Conservation (phyloP, 2,797 vertebrate genomes). For the Scyliorhinus canicula region DNA sequence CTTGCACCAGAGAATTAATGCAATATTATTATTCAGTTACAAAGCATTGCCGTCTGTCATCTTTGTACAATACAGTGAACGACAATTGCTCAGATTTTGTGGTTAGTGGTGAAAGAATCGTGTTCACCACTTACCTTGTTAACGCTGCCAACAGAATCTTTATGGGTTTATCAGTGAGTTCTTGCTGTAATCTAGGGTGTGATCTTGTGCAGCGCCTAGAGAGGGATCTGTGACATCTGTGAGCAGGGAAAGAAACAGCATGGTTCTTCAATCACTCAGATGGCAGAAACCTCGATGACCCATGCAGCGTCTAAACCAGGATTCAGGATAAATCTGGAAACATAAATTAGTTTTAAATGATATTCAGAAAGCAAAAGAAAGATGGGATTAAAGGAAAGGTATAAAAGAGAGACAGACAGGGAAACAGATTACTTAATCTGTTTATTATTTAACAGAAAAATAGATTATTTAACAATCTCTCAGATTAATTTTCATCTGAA, state of each 20-base stretch:
- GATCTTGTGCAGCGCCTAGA: neutral
- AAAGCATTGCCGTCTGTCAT: neutral
- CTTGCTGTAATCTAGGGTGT: neutral
- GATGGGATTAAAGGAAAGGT: neutral
- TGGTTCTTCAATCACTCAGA: neutral
- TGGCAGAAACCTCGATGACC: too few relatives aligned
- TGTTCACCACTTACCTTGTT: neutral
- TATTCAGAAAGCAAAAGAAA: neutral
- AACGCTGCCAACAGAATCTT: neutral
- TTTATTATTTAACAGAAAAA: too few relatives aligned
- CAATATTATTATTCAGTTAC: neutral
- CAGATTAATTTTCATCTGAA: neutral
- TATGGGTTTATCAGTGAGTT: neutral
- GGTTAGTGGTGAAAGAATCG: neutral
- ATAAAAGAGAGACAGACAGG: neutral
- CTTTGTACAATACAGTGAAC: neutral
- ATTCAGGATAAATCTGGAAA: neutral
- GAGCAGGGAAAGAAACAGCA: neutral
- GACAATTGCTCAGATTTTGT: neutral
- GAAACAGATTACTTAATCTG: too few relatives aligned
- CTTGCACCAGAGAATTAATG: neutral
- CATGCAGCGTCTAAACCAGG: neutral
- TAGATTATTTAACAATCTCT: neutral
- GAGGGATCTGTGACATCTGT: neutral
- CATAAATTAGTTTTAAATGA: neutral